Evolutionary conservation across 2,888 invertebrate genomes (phyloP), one percentile per base, ranked within the genome.

Genomic region (Drosophila nigritarsus): DNA sequence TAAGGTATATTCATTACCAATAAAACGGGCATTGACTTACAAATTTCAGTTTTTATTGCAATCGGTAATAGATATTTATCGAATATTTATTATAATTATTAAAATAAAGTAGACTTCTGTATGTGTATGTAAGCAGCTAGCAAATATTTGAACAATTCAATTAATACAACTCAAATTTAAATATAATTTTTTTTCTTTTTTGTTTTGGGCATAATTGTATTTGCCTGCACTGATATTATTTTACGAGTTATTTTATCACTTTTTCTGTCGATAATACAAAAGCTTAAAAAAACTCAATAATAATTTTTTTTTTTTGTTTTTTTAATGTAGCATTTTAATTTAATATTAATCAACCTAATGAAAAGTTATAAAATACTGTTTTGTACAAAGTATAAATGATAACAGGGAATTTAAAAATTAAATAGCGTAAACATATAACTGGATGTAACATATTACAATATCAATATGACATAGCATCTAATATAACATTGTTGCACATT

Each of bases 91-190:
- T 3, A 8, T 38, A n/a, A n/a, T 38, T 38, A 0, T n/a, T 38
- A 3, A 18, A 38, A 8, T 38, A 38, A 38, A 18, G 3, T 18
- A 38, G 18, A 38, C 18, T 8, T 8, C 18, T 38, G 18, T 38
- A 8, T 38, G 38, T 30, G 30, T 30, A 30, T 30, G 30, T 30
- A 2, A 30, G 30, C 11, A 42, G 20, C 11, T 42, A 6, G 5
- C 2, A 13, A 20, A n/a, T 6, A 20, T 42, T 2, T 20, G 15
- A 42, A 6, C 13, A 42, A 42, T 82, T 71, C 3, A 48, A 48
- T 27, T 7, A 27, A 15, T 48, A 48, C 0, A 7, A 24, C 24
- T 48, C 7, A 20, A 6, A 27, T 8, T 13, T 24, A 15, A 48
- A 53, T 6, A 50, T 13, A 32, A 53, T 5, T 18, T 15, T n/a